A percentile compares a stretch with the other conserved stretches of the same genome.
phyloP scores from a whole-genome alignment of 2,888 invertebrate genomes.

The Cinara cedri region DNA sequence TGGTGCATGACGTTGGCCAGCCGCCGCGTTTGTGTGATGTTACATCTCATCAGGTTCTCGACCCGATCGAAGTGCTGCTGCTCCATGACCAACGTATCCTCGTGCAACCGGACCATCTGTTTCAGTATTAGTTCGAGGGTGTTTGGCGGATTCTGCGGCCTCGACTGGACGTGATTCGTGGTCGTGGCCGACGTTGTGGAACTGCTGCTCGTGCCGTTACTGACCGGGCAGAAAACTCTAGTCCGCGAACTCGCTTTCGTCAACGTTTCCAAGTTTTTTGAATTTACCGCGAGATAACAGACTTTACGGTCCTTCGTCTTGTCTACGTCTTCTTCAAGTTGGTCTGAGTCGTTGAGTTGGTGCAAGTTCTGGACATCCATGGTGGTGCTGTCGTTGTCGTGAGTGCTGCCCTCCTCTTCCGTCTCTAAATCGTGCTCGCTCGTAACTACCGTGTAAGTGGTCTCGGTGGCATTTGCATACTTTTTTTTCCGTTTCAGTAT shows the following conservation, averaged over 20 bases:
- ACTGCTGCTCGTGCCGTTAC: neutral
- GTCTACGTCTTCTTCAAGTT: slow-evolving; percentile 39
- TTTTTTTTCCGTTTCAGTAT: slow-evolving; percentile 46
- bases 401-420: neutral
- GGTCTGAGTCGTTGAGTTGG: neutral
- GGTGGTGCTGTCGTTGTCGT: neutral
- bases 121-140: slow-evolving; percentile 41
- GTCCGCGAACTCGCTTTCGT: slow-evolving; percentile 26
- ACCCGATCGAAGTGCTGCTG: slow-evolving; percentile 18
- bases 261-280: slow-evolving; percentile 30
- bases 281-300: slow-evolving; percentile 46
- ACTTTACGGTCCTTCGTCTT: slow-evolving; percentile 33
- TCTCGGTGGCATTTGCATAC: slow-evolving; percentile 39
- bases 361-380: no score
- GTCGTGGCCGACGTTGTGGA: neutral
- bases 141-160: slow-evolving; percentile 9
- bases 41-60: slow-evolving; percentile 28
- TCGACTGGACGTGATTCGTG: neutral
- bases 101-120: slow-evolving; percentile 9
- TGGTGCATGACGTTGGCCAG: slow-evolving; percentile 38
- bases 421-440: slow-evolving; percentile 4
- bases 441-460: slow-evolving; percentile 34
- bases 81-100: slow-evolving; percentile 6
- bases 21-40: slow-evolving; percentile 19
- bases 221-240: slow-evolving; percentile 31